phyloP scores from a whole-genome alignment of 2,888 invertebrate species.

The Eupelmus urozonus region DNA sequence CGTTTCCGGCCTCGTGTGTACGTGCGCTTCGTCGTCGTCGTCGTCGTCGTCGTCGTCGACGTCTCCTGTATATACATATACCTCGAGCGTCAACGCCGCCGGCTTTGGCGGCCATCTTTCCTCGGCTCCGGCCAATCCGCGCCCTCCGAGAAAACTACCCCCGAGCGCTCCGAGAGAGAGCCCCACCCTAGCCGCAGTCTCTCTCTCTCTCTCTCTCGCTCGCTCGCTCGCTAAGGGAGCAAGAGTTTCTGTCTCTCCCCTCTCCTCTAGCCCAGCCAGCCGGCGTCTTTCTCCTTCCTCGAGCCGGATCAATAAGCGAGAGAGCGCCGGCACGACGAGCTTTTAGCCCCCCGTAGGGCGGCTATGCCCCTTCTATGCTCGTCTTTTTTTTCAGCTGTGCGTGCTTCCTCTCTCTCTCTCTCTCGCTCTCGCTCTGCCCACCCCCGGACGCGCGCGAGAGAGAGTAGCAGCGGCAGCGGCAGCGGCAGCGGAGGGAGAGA shows the following conservation, averaged over 20 bases:
- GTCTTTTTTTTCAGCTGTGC: no score
- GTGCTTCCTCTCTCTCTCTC: background rate
- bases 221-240: no score
- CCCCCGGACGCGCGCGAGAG: slow-evolving; percentile 12
- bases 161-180: slow-evolving; percentile 57
- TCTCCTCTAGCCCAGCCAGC: background rate
- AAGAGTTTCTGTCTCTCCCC: slow-evolving; percentile 1
- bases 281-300: slow-evolving; percentile 49
- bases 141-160: slow-evolving; percentile 70
- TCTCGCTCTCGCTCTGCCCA: slow-evolving; percentile 32
- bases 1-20: slow-evolving; percentile 69
- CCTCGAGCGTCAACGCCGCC: slow-evolving; percentile 30
- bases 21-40: slow-evolving; percentile 66
- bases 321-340: slow-evolving; percentile 32
- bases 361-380: background rate
- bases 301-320: slow-evolving; percentile 54
- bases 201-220: no score
- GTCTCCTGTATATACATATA: background rate
- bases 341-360: slow-evolving; percentile 28
- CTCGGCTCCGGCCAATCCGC: slow-evolving; percentile 69
- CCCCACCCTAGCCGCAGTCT: slow-evolving; percentile 70
- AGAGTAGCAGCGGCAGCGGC: background rate
- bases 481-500: background rate
- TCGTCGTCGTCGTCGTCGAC: slow-evolving; percentile 49
- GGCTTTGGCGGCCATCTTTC: slow-evolving; percentile 76